These are phyloP conservation scores for Pseudococcus jackbeardsleyi DNA, from an alignment of 2,888 invertebrate genomes.

Conservation along the genomic window DNA sequence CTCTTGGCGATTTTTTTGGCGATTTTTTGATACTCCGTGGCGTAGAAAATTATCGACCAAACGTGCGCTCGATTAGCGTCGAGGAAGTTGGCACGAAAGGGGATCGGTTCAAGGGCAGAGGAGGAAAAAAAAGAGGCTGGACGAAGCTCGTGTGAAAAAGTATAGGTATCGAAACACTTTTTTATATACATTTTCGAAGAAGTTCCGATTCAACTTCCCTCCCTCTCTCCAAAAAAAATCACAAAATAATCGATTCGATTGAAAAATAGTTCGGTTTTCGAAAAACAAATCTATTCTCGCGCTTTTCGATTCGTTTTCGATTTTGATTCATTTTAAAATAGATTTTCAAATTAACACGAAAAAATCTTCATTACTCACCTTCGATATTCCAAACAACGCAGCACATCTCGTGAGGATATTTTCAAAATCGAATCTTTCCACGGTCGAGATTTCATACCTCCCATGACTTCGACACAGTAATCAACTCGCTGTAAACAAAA, in stretches of 20 bases:
- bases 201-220: neutral
- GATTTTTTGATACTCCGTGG: neutral
- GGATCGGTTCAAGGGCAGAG: neutral
- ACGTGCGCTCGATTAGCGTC: constrained; percentile 1
- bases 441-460: too few relatives aligned
- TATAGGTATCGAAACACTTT: neutral
- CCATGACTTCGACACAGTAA: neutral
- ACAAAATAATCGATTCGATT: too few relatives aligned
- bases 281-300: too few relatives aligned
- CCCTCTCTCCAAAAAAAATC: neutral
- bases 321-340: too few relatives aligned
- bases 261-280: too few relatives aligned
- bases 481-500: neutral
- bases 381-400: neutral
- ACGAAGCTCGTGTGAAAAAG: neutral
- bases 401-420: too few relatives aligned
- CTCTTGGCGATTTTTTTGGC: neutral
- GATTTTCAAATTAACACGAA: neutral
- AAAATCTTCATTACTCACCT: neutral
- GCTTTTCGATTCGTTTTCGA: too few relatives aligned
- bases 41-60: neutral
- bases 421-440: neutral
- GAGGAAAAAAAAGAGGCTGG: neutral
- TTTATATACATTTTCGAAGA: neutral
- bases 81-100: neutral